Conservation (phyloP, 2,888 invertebrate species). For the Yponomeuta cagnagella region DNA sequence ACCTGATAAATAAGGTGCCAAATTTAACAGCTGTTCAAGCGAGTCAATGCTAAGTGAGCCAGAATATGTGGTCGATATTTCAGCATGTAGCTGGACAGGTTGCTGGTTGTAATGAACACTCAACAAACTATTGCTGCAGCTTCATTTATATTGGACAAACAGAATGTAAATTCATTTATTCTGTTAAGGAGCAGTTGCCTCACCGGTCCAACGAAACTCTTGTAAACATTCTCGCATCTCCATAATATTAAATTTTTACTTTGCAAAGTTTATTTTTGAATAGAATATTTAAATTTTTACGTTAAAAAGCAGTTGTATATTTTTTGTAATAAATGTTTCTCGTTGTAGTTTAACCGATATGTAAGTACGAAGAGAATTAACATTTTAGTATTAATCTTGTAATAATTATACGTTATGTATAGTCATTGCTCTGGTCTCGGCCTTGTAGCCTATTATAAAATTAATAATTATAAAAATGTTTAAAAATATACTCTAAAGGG, state of each 20-base stretch:
- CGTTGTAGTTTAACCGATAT: conserved; percentile 1
- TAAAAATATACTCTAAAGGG: neutral
- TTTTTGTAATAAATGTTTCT: conserved; percentile 46
- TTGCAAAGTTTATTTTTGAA: conserved; percentile 16
- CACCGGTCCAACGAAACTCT: neutral
- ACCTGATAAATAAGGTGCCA: too few species aligned
- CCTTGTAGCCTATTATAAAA: neutral
- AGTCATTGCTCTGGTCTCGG: neutral
- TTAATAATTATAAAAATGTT: neutral
- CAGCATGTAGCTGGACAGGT: too few species aligned
- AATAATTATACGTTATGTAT: conserved; percentile 6
- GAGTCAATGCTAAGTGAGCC: too few species aligned
- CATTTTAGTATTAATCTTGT: conserved; percentile 3
- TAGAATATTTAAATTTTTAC: conserved; percentile 19
- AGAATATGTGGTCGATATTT: too few species aligned
- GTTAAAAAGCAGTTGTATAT: conserved; percentile 41
- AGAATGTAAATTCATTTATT: neutral
- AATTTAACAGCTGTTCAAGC: too few species aligned
- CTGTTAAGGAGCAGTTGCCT: neutral
- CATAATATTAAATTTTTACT: neutral
- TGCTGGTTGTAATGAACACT: too few species aligned
- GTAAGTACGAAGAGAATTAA: conserved; percentile 8
- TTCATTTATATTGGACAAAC: too few species aligned
- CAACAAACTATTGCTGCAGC: too few species aligned
- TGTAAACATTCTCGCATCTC: conserved; percentile 7